Conservation (phyloP, 23 tunicate genomes). For the Ciona savignyi region DNA sequence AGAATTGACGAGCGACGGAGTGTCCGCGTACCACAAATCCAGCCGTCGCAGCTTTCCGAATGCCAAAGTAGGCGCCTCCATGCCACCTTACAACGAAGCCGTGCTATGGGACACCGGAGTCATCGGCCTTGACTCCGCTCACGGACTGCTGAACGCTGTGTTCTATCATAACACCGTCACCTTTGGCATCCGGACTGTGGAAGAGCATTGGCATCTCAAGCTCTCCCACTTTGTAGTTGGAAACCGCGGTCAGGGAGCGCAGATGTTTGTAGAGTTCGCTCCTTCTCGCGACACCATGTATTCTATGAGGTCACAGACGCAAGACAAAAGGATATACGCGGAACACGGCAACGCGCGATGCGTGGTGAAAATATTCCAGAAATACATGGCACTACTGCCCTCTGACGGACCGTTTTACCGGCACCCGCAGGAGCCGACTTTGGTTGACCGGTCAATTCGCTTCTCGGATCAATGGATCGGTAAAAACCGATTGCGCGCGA, state of each 20-base stretch:
- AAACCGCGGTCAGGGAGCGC: slow-evolving; percentile 35
- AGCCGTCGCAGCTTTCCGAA: slow-evolving; percentile 8
- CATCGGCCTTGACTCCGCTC: slow-evolving; percentile 57
- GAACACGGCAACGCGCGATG: slow-evolving; percentile 55
- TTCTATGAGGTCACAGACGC: slow-evolving; percentile 24
- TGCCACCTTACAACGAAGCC: slow-evolving; percentile 26
- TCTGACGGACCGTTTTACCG: slow-evolving; percentile 73
- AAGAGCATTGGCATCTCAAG: slow-evolving; percentile 89
- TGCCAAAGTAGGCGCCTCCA: not conserved
- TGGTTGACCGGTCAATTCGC: slow-evolving; percentile 77
- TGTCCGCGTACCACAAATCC: slow-evolving; percentile 32
- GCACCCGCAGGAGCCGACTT: slow-evolving; percentile 80
- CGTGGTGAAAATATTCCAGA: slow-evolving; percentile 49
- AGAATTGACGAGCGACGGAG: slow-evolving; percentile 65
- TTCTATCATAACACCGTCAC: slow-evolving; percentile 75
- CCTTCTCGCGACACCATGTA: slow-evolving; percentile 52
- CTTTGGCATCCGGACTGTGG: slow-evolving; percentile 59
- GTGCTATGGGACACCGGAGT: slow-evolving; percentile 58
- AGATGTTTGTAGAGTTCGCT: slow-evolving; percentile 56
- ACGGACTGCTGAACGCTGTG: slow-evolving; percentile 76
- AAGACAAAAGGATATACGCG: slow-evolving; percentile 40
- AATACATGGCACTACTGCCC: slow-evolving; percentile 61
- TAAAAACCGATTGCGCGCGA: slow-evolving; percentile 77
- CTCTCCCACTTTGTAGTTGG: slow-evolving; percentile 56
- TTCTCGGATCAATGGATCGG: slow-evolving; percentile 93